A percentile compares a stretch with the other conserved stretches of the same genome.
These are phyloP conservation scores for Megastigmus dorsalis DNA, from an alignment of 2,888 invertebrate species.

Conservation along the genomic window DNA sequence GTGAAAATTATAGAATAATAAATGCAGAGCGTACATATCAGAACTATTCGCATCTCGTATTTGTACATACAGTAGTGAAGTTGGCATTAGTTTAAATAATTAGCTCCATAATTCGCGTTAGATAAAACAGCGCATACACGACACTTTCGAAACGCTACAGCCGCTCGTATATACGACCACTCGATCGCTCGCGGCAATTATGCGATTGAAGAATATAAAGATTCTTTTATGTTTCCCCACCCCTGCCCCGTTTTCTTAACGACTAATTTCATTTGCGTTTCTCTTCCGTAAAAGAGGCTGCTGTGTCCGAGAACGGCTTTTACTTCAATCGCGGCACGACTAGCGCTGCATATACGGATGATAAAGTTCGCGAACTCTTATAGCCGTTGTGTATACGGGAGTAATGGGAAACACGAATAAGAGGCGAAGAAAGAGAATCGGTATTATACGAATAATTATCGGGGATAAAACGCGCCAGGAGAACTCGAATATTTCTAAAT, in stretches of 20 bases:
- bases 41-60: background rate
- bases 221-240: background rate
- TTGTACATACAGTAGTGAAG: background rate
- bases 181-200: conserved; percentile 15
- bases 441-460: no score
- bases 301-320: background rate
- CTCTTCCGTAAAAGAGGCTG: conserved; percentile 18
- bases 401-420: background rate
- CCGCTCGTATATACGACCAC: background rate
- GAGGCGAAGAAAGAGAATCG: no score
- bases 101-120: conserved; percentile 1
- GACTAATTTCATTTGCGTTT: conserved; percentile 38
- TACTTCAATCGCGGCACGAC: conserved; percentile 14
- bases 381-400: background rate
- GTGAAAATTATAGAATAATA: no score
- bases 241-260: conserved; percentile 3
- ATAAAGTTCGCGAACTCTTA: conserved; percentile 10
- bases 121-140: conserved; percentile 22
- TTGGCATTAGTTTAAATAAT: background rate
- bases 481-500: conserved; percentile 15
- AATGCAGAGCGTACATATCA: background rate
- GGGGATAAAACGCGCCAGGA: no score
- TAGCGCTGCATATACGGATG: background rate
- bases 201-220: conserved; percentile 16
- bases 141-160: conserved; percentile 40